phyloP scores from a whole-genome alignment of 2,113 vertebrate species.

The Microcebus griseorufus region DNA sequence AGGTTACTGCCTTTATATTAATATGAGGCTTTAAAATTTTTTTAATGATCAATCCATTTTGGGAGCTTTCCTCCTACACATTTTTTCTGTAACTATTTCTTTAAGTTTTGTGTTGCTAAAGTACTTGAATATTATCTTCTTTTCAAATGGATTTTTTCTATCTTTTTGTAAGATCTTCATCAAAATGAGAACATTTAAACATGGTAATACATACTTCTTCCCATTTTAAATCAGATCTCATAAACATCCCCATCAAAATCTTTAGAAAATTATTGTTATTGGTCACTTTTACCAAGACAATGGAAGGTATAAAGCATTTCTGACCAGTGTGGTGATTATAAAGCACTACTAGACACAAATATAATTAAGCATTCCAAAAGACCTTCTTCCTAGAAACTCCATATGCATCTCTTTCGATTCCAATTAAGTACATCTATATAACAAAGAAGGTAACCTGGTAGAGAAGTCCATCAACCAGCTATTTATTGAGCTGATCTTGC shows the following conservation, averaged over 20 bases:
- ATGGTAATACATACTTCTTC: neutral
- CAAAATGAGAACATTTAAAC: neutral
- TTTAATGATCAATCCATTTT: neutral
- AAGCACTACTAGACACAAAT: neutral
- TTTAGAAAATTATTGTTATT: neutral
- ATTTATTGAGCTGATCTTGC: neutral
- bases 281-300: neutral
- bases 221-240: neutral
- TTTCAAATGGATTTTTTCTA: neutral
- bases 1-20: neutral
- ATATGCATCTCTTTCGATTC: neutral
- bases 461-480: neutral
- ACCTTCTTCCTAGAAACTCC: neutral
- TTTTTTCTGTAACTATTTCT: neutral
- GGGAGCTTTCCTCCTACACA: neutral
- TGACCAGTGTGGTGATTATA: neutral
- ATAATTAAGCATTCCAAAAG: neutral
- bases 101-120: neutral
- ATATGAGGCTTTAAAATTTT: neutral
- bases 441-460: neutral
- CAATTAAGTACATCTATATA: neutral
- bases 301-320: neutral
- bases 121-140: neutral
- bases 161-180: neutral
- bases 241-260: neutral